A percentile compares a stretch with the other conserved stretches of the same genome.
These are phyloP conservation scores for Phylloscopus trochiloides DNA, from an alignment of 2,113 vertebrate species.

Conservation along the genomic window DNA sequence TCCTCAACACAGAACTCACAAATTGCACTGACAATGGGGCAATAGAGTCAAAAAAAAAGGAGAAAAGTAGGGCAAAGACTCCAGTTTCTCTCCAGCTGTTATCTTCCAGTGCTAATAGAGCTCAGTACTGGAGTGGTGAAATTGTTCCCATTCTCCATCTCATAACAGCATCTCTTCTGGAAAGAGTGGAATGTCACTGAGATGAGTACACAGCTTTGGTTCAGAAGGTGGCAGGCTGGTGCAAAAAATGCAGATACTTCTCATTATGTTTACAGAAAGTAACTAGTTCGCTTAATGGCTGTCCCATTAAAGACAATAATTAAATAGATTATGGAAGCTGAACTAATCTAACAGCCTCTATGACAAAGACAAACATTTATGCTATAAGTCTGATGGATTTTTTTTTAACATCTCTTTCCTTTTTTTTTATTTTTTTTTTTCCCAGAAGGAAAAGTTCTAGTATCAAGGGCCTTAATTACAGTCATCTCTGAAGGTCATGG, in stretches of 20 bases:
- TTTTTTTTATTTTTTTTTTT: neutral
- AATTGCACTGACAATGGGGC: neutral
- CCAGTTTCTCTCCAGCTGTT: neutral
- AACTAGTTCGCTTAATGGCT: neutral
- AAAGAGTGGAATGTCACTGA: neutral
- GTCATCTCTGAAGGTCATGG: neutral
- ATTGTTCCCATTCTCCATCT: neutral
- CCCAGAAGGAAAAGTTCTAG: neutral
- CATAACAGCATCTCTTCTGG: neutral
- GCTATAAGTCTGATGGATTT: neutral
- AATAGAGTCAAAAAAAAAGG: neutral
- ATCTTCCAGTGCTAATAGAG: neutral
- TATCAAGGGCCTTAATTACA: neutral
- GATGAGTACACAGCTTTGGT: neutral
- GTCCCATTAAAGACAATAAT: slow-evolving; percentile 43
- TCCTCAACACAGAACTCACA: neutral
- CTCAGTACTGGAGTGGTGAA: neutral
- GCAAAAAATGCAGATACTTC: neutral
- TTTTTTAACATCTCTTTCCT: neutral
- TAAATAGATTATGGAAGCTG: slow-evolving; percentile 51
- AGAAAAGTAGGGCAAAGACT: neutral
- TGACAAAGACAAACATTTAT: slow-evolving; percentile 39
- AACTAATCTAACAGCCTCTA: slow-evolving; percentile 24
- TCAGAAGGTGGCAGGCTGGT: neutral
- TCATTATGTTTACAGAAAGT: slow-evolving; percentile 9